Evolutionary conservation across 1,140 invertebrate genomes (phyloP).

Genomic region (Parasteatoda tepidariorum): DNA sequence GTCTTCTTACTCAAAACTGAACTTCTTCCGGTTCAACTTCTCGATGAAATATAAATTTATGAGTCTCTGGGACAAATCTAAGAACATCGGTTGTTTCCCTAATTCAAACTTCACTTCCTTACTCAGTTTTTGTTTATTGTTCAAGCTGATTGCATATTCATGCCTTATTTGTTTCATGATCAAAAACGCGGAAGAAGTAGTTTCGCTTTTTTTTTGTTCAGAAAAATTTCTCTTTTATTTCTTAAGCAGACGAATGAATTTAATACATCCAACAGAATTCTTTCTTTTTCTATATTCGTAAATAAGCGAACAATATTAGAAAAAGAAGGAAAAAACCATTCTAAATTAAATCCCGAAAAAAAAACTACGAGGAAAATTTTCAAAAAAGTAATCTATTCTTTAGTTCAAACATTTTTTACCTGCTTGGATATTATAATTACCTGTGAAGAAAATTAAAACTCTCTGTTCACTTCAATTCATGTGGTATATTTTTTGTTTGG

Average conservation of each 20-base stretch:
- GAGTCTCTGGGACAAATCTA: not conserved
- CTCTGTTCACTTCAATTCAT: not conserved
- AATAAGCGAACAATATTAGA: too few relatives aligned
- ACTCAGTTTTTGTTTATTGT: not conserved
- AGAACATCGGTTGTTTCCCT: not conserved
- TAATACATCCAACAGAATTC: not conserved
- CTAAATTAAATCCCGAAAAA: too few relatives aligned
- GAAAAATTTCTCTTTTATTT: not conserved
- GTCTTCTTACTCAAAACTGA: not conserved
- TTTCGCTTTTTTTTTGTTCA: not conserved
- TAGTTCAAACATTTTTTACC: not conserved
- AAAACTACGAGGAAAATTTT: too few relatives aligned
- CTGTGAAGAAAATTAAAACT: not conserved
- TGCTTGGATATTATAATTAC: not conserved
- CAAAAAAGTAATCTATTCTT: too few relatives aligned
- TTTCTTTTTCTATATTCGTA: not conserved
- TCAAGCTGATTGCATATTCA: not conserved
- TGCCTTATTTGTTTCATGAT: constrained; percentile 12
- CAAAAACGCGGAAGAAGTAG: not conserved
- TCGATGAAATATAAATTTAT: not conserved
- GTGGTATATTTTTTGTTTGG: not conserved
- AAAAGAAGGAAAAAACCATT: too few relatives aligned
- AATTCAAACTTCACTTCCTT: not conserved
- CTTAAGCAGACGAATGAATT: not conserved
- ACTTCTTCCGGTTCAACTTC: not conserved